Base-by-base conservation (phyloP, 2,888 invertebrate genomes). In the Yponomeuta cagnagella region DNA sequence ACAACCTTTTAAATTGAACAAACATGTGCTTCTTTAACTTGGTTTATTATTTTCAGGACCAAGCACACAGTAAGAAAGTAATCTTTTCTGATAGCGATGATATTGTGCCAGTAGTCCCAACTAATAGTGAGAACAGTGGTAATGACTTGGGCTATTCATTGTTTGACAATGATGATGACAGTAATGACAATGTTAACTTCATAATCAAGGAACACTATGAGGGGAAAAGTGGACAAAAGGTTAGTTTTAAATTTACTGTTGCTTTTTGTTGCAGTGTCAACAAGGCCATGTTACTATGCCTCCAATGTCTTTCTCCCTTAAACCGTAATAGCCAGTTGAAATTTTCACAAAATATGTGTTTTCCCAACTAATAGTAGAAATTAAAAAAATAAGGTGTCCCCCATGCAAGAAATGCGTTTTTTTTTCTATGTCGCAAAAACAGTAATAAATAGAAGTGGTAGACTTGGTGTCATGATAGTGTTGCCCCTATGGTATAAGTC, bases 121-220 rank as follows among this genome's bases (percentile, higher is more conserved):
- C 31, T 10, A 63, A 37, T 63, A 63, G 15, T 31, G 73, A 73
- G 68, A 71, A 70, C 72, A 63, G 48, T 66, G 8, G 10, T 10
- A 31, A 71, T 12, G 31, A 31, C 23, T 63, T 69, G 69, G 67
- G 48, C 58, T 15, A 69, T 33, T 31, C 37, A 30, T 84, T 93
- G 70, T 90, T 93, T 82, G 90, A 93, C 75, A 90, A 91, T 72
- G 93, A 94, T 72, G 93, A 94, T 63, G 92, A 93, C 23, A 91
- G 92, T 77, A 90, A 90, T 48, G 85, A 91, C 74, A 92, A 93
- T 72, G 82, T 92, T 4, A 93, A 94, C 76, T 95, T 96, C 83
- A 85, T 93, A 76, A 84, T 95, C 31, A 95, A 94, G 82, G 91
- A 94, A 71, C 94, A 95, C 77, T 94, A 94, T 85, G 94, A 95